These are phyloP conservation scores for Drosophila monieri DNA, from an alignment of 2,888 invertebrate species.

Conservation along the genomic window DNA sequence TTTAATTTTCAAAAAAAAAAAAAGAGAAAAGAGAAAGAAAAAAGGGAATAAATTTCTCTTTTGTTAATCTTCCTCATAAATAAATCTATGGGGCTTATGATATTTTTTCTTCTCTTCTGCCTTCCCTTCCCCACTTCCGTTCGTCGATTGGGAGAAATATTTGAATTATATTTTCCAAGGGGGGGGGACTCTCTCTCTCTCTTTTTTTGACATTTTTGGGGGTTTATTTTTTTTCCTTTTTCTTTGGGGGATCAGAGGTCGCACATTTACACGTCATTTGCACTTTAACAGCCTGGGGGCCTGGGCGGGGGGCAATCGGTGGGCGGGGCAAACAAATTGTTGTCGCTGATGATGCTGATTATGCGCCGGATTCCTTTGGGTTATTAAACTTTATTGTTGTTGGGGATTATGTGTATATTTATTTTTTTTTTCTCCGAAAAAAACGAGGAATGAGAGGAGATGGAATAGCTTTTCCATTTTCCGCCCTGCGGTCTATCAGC, in stretches of 20 bases:
- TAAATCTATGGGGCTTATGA: constrained; percentile 54
- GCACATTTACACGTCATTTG: constrained; percentile 76
- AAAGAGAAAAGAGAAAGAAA: not conserved
- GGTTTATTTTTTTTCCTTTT: constrained; percentile 16
- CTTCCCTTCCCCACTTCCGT: constrained; percentile 61
- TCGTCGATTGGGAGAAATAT: constrained; percentile 53
- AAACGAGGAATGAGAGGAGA: not conserved
- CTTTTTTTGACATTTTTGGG: not conserved
- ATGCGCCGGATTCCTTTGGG: constrained; percentile 49
- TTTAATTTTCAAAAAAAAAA: constrained; percentile 3
- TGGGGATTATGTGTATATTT: constrained; percentile 41
- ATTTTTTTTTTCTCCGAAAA: not conserved
- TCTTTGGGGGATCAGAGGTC: constrained; percentile 35
- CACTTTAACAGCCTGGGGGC: constrained; percentile 74
- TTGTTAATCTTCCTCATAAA: constrained; percentile 73
- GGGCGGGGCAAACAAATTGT: constrained; percentile 49
- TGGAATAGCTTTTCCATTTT: constrained; percentile 23
- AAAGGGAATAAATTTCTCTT: constrained; percentile 13
- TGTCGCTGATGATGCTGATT: constrained; percentile 75
- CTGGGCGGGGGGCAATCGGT: constrained; percentile 11
- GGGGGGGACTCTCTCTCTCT: no score
- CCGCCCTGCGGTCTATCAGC: constrained; percentile 45
- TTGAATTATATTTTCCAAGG: constrained; percentile 48
- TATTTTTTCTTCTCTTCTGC: constrained; percentile 18
- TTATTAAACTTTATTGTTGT: constrained; percentile 73